Conservation (phyloP, 1,140 invertebrate species). For the Aricia agestis region DNA sequence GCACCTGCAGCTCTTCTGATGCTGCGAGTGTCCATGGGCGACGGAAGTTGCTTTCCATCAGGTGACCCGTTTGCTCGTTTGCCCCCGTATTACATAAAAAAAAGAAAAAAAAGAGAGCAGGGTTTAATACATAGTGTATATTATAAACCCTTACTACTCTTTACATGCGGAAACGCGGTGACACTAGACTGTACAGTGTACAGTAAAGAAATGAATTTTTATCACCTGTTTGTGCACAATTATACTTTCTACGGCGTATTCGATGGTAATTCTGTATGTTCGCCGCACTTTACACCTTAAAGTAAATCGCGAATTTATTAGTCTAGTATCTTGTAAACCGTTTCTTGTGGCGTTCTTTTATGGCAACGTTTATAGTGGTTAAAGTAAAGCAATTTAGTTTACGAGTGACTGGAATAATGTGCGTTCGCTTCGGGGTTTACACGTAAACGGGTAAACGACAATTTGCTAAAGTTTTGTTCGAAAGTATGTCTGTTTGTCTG, state of each 20-base stretch:
- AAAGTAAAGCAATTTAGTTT: background rate
- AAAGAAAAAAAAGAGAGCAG: no score
- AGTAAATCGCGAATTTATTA: background rate
- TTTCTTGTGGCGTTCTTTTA: background rate
- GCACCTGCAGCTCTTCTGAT: no score
- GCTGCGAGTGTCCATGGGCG: no score
- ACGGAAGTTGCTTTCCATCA: no score
- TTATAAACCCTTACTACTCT: no score
- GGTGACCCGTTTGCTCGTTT: no score
- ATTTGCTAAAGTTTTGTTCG: no score
- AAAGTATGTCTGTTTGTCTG: no score
- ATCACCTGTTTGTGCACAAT: slow-evolving; percentile 5
- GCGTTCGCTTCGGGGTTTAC: no score
- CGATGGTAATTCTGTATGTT: slow-evolving; percentile 5
- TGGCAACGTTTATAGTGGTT: background rate
- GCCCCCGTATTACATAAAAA: no score
- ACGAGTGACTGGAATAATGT: background rate
- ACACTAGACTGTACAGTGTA: background rate
- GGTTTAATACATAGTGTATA: no score
- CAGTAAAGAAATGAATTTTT: slow-evolving; percentile 6
- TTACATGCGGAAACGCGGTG: background rate
- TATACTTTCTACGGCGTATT: slow-evolving; percentile 13
- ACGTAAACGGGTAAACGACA: no score
- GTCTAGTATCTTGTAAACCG: background rate
- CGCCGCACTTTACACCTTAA: background rate